Percentiles rank a stretch among this genome's conserved stretches.
Conservation (phyloP, 1,140 invertebrate species). For the Pentalonia nigronervosa region DNA sequence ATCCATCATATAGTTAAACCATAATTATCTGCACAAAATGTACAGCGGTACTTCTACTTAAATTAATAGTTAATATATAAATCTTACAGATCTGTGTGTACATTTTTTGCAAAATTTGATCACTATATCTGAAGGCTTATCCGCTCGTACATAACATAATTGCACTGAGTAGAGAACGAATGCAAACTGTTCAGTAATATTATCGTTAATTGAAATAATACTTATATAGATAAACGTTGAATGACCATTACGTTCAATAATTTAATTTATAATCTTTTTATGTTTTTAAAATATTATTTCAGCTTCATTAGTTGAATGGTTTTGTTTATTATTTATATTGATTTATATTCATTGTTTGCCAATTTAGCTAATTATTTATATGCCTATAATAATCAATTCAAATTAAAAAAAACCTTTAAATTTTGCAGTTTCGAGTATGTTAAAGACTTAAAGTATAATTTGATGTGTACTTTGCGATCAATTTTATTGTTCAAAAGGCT, state of each 20-base stretch:
- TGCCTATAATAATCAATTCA: neutral
- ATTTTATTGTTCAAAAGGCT: neutral
- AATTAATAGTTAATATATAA: too few relatives aligned
- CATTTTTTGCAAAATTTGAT: too few relatives aligned
- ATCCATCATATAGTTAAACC: too few relatives aligned
- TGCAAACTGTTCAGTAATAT: neutral
- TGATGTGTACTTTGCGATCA: neutral
- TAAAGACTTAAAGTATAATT: neutral
- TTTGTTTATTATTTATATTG: neutral
- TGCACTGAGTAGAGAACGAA: neutral
- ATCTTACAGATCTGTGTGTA: too few relatives aligned
- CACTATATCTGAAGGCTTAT: neutral
- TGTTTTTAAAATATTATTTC: neutral
- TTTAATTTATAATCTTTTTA: neutral
- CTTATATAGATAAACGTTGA: neutral
- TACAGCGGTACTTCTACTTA: too few relatives aligned
- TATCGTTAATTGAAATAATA: neutral
- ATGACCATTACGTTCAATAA: neutral
- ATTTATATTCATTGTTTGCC: neutral
- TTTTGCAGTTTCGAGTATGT: neutral
- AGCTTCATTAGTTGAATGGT: neutral
- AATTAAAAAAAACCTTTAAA: neutral
- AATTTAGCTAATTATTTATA: neutral
- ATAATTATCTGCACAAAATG: too few relatives aligned
- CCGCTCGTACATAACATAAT: neutral